A percentile compares a stretch with the other conserved stretches of the same genome.
Conservation (phyloP, 2,888 invertebrate genomes). For the Palloptera scutellata region DNA sequence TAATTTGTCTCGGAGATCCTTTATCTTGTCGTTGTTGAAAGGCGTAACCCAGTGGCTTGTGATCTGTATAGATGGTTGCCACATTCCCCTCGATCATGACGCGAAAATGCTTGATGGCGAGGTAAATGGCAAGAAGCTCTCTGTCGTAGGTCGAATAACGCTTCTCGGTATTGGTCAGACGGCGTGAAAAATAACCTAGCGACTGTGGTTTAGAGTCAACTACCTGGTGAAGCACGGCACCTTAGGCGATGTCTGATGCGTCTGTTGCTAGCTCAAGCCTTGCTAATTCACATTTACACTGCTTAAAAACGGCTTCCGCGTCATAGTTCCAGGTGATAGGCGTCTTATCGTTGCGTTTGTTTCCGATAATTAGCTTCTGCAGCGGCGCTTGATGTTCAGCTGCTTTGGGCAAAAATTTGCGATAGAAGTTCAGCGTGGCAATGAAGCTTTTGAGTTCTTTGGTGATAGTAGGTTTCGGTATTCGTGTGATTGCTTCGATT, state of each 20-base stretch:
- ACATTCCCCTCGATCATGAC: constrained; percentile 39
- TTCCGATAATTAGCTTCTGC: background rate
- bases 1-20: constrained; percentile 30
- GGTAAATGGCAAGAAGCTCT: constrained; percentile 3
- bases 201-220: background rate
- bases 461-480: background rate
- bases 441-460: constrained; percentile 10
- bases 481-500: background rate
- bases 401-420: background rate
- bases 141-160: constrained; percentile 13
- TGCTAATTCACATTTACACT: constrained; percentile 9
- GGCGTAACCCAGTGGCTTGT: constrained; percentile 34
- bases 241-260: background rate
- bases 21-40: constrained; percentile 30
- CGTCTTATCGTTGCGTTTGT: constrained; percentile 9
- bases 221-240: background rate
- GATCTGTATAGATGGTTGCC: constrained; percentile 50
- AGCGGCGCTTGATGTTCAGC: constrained; percentile 6
- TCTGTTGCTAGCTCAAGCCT: background rate
- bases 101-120: constrained; percentile 44
- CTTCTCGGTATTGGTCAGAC: constrained; percentile 2
- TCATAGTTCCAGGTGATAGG: constrained; percentile 1
- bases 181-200: constrained; percentile 1
- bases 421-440: constrained; percentile 23
- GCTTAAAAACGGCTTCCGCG: background rate